Evolutionary conservation across 2,888 invertebrate genomes (phyloP).

Genomic region (Teleogryllus oceanicus): DNA sequence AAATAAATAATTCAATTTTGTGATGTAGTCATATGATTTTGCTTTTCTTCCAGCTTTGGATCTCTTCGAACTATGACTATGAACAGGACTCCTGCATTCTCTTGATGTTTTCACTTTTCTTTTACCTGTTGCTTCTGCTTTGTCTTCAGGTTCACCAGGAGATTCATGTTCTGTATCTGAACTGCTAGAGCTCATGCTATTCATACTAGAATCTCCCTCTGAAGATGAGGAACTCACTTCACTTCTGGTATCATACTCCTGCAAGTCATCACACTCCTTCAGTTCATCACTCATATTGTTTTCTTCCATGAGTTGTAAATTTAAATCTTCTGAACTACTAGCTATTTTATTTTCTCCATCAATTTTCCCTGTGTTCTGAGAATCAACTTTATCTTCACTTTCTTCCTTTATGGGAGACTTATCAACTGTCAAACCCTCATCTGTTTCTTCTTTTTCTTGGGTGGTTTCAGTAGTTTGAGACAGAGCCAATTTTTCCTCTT

Average conservation of each 20-base stretch:
- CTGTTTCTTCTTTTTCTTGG: background rate
- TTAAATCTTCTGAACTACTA: constrained; percentile 34
- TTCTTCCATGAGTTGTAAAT: constrained; percentile 34
- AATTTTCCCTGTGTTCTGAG: constrained; percentile 20
- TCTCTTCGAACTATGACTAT: constrained; percentile 44
- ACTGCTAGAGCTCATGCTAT: constrained; percentile 76
- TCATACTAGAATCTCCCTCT: constrained; percentile 63
- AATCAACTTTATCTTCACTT: background rate
- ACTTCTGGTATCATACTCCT: constrained; percentile 75
- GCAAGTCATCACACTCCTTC: constrained; percentile 64
- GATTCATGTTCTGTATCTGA: constrained; percentile 56
- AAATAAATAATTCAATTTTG: constrained; percentile 89
- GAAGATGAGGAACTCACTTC: constrained; percentile 83
- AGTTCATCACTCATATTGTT: constrained; percentile 58
- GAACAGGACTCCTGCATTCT: constrained; percentile 43
- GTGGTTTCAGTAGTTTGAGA: background rate
- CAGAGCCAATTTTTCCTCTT: background rate
- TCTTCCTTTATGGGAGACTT: background rate
- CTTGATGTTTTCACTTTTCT: constrained; percentile 34
- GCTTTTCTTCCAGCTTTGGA: constrained; percentile 48
- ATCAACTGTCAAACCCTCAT: background rate
- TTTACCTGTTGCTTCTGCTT: constrained; percentile 36
- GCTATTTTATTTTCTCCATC: constrained; percentile 36
- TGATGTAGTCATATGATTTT: constrained; percentile 79
- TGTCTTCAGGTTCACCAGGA: constrained; percentile 46